Evolutionary conservation across 2,113 vertebrate species (phyloP).

Genomic region (Scatophagus argus): DNA sequence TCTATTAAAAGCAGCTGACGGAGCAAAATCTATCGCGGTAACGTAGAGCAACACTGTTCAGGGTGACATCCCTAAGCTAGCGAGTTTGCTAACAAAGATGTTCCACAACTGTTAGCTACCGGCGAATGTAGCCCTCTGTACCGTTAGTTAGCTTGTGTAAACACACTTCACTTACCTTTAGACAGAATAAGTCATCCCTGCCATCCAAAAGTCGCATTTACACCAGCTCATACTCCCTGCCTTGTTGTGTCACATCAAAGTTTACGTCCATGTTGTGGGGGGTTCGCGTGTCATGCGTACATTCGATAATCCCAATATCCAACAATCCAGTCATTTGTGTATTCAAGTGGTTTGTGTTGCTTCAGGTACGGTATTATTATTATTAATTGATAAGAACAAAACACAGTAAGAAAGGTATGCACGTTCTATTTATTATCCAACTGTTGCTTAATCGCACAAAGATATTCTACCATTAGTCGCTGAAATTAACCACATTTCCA

Average conservation of each 20-base stretch:
- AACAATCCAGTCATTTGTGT: neutral
- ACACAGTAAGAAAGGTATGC: neutral
- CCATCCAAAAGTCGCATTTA: neutral
- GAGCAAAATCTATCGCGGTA: too few species aligned
- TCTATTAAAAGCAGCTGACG: neutral
- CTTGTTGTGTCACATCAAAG: neutral
- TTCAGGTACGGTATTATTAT: neutral
- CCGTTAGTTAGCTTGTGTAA: too few species aligned
- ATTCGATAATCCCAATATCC: neutral
- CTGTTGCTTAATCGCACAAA: neutral
- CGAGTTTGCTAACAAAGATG: neutral
- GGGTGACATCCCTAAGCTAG: neutral
- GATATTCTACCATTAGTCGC: neutral
- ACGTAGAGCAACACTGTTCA: neutral
- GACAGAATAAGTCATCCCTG: neutral
- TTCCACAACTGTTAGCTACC: neutral
- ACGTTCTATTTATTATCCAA: neutral
- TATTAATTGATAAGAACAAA: too few species aligned
- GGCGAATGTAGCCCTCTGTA: too few species aligned
- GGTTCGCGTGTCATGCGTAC: constrained; percentile 16
- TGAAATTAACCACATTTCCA: neutral
- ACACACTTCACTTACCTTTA: constrained; percentile 1
- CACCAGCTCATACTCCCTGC: neutral
- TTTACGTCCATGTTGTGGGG: constrained; percentile 8
- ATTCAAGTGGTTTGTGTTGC: neutral